Percentiles rank a stretch among this genome's conserved stretches.
These are phyloP conservation scores for Sterrhoptilus dennistouni DNA, from an alignment of 2,113 vertebrate species.

Conservation along the genomic window DNA sequence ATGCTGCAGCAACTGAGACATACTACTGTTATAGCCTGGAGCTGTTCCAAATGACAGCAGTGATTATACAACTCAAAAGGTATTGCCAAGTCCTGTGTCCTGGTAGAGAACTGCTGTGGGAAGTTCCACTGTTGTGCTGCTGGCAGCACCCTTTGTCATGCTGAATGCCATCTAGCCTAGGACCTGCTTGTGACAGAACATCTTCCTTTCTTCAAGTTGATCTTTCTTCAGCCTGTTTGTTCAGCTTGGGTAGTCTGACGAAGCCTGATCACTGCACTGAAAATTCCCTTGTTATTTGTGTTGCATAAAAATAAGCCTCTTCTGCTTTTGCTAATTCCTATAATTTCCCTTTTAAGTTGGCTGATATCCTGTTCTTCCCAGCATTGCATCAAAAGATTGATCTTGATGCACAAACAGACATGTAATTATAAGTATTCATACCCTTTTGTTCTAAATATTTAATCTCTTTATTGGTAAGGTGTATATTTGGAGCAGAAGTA, in stretches of 20 bases:
- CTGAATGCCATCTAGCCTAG: background rate
- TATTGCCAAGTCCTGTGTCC: background rate
- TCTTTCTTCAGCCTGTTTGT: background rate
- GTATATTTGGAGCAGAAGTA: background rate
- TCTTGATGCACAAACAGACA: background rate
- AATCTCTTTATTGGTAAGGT: background rate
- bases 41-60: background rate
- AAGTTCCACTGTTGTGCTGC: background rate
- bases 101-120: background rate
- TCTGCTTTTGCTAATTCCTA: background rate
- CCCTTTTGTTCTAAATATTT: background rate
- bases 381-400: background rate
- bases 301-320: background rate
- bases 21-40: background rate
- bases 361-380: background rate
- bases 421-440: background rate
- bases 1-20: background rate
- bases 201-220: background rate
- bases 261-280: background rate
- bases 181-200: background rate
- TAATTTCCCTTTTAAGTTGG: background rate
- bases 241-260: background rate
- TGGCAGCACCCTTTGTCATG: background rate
- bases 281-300: background rate
- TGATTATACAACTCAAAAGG: background rate